These are phyloP conservation scores for Anoura caudifer DNA, from an alignment of 2,113 vertebrate species.

Conservation along the genomic window DNA sequence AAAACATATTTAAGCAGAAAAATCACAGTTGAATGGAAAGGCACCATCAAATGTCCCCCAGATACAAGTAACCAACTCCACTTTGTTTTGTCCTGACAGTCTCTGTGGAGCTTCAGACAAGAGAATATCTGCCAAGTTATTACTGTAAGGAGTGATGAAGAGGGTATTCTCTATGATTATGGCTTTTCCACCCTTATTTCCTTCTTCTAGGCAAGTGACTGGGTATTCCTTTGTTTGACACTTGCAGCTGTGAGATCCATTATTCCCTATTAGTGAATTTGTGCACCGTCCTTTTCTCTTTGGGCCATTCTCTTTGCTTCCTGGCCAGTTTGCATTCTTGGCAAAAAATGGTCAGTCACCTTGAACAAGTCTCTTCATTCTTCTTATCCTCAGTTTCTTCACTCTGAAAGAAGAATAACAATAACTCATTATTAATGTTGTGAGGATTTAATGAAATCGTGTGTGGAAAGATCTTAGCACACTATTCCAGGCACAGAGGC, in stretches of 20 bases:
- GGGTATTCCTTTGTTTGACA: constrained; percentile 49
- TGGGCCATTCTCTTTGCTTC: not conserved
- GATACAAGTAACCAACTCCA: not conserved
- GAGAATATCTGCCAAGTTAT: constrained; percentile 34
- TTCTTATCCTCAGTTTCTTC: not conserved
- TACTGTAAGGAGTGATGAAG: not conserved
- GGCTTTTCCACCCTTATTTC: not conserved
- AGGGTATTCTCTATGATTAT: constrained; percentile 23
- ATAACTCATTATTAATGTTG: not conserved
- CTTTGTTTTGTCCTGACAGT: constrained; percentile 44
- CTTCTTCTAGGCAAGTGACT: not conserved
- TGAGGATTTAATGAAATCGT: not conserved
- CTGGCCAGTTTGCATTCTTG: not conserved
- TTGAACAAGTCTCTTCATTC: not conserved
- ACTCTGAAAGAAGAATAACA: not conserved
- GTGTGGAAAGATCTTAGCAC: not conserved
- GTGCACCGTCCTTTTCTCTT: not conserved
- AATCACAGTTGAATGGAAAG: constrained; percentile 41
- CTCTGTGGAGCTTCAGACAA: constrained; percentile 52
- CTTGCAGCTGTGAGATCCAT: constrained; percentile 27
- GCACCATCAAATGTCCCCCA: not conserved
- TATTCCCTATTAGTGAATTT: not conserved
- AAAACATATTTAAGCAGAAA: constrained; percentile 45
- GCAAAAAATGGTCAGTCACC: not conserved
- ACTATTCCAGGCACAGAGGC: not conserved